Base-by-base conservation (phyloP, 1,140 invertebrate genomes). In the Temnothorax curvispinosus region DNA sequence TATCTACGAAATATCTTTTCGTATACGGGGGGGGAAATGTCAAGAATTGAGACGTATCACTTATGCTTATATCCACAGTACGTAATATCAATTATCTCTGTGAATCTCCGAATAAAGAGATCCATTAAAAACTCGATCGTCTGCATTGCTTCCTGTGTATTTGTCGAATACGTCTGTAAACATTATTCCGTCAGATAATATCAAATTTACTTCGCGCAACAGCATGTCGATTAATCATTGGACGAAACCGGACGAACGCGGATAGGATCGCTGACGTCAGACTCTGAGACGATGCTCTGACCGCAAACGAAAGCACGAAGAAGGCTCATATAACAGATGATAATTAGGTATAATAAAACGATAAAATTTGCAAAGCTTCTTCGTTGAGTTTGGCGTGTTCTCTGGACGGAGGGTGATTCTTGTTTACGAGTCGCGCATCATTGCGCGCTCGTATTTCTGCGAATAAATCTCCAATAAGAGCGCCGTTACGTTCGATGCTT, bases 401-500 rank as follows among this genome's bases (percentile, higher is more conserved):
- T 11, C 77, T n/a, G 9, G 47, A 7, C 47, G 64, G 54, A 72
- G 69, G 27, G 38, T 50, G 87, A 90, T 88, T 65, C 90, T 91
- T 94, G 92, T 94, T 94, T 94, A 93, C 92, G 87, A 90, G 91
- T 93, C 90, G 90, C 93, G 92, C 91, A 88, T 93, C 93, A 93
- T 94, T 94, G 93, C 92, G 62, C 88, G 27, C 35, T 21, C 87
- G 85, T 86, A 85, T 87, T 64, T 65, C 89, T 18, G 38, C 86
- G 88, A 91, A 94, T 94, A 94, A 93, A 93, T 92, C 78, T 84
- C 87, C 90, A 88, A 93, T 94, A 93, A 94, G 92, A 94, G 88
- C 92, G 92, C 88, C 92, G 89, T 94, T 94, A 92, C 88, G 89
- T 85, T 27, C 92, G 89, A 92, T 93, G 92, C 92, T 94, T 94